A percentile compares a stretch with the other conserved stretches of the same genome.
Evolutionary conservation across 2,113 vertebrate genomes (phyloP).

Genomic region (Heterotilapia buettikoferi): DNA sequence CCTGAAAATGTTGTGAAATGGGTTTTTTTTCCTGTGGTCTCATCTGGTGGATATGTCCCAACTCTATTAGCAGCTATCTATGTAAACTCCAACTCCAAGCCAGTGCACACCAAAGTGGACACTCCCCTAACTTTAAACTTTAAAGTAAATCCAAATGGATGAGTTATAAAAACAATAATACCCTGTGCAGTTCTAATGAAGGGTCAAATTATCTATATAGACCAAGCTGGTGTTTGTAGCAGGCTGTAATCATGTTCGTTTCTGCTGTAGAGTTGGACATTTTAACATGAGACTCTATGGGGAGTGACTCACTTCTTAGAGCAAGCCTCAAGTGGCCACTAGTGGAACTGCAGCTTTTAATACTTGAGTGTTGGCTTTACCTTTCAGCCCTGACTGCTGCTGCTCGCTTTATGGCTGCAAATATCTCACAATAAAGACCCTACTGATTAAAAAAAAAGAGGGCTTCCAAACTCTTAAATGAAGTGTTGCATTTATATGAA

Average conservation of each 20-base stretch:
- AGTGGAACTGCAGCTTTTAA: not conserved
- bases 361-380: not conserved
- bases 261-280: not conserved
- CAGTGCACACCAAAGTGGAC: not conserved
- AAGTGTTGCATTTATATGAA: not conserved
- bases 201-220: not conserved
- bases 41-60: not conserved
- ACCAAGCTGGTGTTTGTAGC: not conserved
- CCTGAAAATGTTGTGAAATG: not conserved
- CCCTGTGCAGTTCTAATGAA: not conserved
- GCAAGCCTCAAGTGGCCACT: not conserved
- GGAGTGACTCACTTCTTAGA: not conserved
- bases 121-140: not conserved
- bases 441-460: not conserved
- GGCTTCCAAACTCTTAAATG: not conserved
- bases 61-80: not conserved
- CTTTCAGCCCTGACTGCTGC: not conserved
- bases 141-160: not conserved
- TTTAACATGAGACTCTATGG: not conserved
- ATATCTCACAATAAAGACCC: not conserved
- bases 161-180: not conserved
- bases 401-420: not conserved
- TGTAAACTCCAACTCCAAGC: not conserved
- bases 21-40: not conserved
- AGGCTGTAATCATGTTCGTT: not conserved